Evolutionary conservation across 1,140 invertebrate species (phyloP).

Genomic region (Cotesia glomerata): DNA sequence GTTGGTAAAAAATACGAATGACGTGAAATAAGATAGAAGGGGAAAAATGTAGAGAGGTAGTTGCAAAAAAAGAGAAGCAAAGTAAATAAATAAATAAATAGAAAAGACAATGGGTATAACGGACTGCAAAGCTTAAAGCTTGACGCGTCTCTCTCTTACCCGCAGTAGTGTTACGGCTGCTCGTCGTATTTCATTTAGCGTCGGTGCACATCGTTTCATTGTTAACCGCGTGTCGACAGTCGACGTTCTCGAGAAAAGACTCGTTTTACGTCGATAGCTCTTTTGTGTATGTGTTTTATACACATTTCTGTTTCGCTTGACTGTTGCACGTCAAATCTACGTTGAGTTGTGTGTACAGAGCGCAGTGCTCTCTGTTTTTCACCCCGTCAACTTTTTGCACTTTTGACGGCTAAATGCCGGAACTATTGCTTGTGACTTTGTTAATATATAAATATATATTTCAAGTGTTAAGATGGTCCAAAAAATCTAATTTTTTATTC

Average conservation of each 20-base stretch:
- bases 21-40: neutral
- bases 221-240: slow-evolving; percentile 19
- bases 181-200: slow-evolving; percentile 37
- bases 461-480: too few relatives aligned
- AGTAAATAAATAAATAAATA: slow-evolving; percentile 9
- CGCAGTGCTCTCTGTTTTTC: too few relatives aligned
- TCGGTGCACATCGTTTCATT: slow-evolving; percentile 31
- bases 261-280: too few relatives aligned
- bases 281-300: too few relatives aligned
- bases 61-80: too few relatives aligned
- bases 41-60: too few relatives aligned
- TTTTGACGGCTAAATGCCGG: neutral
- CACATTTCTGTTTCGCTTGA: neutral
- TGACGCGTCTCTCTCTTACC: too few relatives aligned
- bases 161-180: neutral
- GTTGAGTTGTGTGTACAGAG: too few relatives aligned
- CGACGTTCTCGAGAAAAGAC: slow-evolving; percentile 17
- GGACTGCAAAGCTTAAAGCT: slow-evolving; percentile 1
- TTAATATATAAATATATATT: neutral
- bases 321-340: neutral
- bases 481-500: neutral
- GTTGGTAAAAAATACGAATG: neutral
- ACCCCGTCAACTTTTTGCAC: too few relatives aligned
- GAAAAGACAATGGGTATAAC: slow-evolving; percentile 19
- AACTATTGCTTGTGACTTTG: neutral